Conservation (phyloP, 2,888 invertebrate genomes). For the Caenorhabditis zanzibari region DNA sequence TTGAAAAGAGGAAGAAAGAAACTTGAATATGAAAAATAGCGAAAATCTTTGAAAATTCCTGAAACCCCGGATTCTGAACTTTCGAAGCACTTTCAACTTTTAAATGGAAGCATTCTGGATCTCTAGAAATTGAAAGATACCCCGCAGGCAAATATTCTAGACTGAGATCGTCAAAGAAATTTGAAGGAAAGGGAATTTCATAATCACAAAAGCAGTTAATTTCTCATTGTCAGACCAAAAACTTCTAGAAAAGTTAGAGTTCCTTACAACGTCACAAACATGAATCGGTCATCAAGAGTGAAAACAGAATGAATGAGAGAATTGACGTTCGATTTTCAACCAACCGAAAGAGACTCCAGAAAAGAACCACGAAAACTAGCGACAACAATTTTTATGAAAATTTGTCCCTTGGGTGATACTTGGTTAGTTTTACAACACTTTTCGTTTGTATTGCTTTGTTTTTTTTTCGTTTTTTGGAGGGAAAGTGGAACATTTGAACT, state of each 20-base stretch:
- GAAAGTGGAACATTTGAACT: constrained; percentile 13
- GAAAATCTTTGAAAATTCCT: background rate
- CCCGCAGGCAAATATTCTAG: too few relatives aligned
- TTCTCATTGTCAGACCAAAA: too few relatives aligned
- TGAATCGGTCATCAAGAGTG: background rate
- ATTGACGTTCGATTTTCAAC: constrained; percentile 25
- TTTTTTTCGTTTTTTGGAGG: background rate
- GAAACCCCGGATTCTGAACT: too few relatives aligned
- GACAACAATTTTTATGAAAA: constrained; percentile 46
- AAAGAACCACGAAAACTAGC: constrained; percentile 13
- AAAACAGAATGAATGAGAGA: constrained; percentile 4
- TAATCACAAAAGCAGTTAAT: too few relatives aligned
- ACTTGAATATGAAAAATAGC: background rate
- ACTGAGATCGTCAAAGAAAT: too few relatives aligned
- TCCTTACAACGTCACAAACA: background rate
- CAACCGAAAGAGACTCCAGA: background rate
- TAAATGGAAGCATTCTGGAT: too few relatives aligned
- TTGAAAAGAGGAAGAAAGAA: background rate
- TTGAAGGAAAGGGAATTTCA: too few relatives aligned
- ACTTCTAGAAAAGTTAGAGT: too few relatives aligned
- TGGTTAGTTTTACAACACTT: constrained; percentile 41
- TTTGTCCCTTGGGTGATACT: constrained; percentile 37
- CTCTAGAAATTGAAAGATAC: too few relatives aligned
- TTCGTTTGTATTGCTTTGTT: constrained; percentile 18
- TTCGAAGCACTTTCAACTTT: too few relatives aligned